Percentiles rank a stretch among this genome's conserved stretches.
These are phyloP conservation scores for Baccha elongata DNA, from an alignment of 2,888 invertebrate species.

Conservation along the genomic window DNA sequence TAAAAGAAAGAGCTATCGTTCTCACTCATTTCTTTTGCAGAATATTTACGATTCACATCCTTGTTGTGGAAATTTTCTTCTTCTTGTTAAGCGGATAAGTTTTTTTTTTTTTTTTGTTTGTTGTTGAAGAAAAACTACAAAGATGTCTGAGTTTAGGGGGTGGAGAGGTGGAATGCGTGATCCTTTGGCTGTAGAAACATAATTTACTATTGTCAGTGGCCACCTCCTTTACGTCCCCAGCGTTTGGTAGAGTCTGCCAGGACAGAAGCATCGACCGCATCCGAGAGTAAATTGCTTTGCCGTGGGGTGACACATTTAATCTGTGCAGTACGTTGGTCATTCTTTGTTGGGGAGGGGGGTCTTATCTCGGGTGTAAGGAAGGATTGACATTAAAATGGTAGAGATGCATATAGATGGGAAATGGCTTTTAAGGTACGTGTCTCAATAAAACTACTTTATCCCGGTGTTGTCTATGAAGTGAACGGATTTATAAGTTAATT, in stretches of 20 bases:
- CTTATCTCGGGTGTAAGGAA: conserved; percentile 49
- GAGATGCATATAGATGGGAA: conserved; percentile 32
- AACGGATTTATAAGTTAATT: conserved; percentile 46
- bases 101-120: background rate
- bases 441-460: conserved; percentile 25
- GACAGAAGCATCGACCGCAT: conserved; percentile 22
- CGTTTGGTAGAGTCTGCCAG: conserved; percentile 2
- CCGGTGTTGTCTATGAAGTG: conserved; percentile 2
- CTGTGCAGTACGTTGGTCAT: conserved; percentile 39
- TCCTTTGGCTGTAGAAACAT: conserved; percentile 51
- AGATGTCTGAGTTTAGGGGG: conserved; percentile 12
- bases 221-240: background rate
- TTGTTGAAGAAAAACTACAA: conserved; percentile 14
- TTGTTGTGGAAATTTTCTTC: conserved; percentile 30
- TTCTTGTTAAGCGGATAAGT: conserved; percentile 9
- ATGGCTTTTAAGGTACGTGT: conserved; percentile 44
- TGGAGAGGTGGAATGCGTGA: conserved; percentile 7
- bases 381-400: conserved; percentile 45
- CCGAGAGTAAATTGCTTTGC: conserved; percentile 64
- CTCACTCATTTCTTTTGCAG: conserved; percentile 9
- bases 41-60: conserved; percentile 41
- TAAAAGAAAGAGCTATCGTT: conserved; percentile 31
- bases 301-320: conserved; percentile 67
- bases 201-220: conserved; percentile 63
- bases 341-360: background rate